Evolutionary conservation across 2,113 vertebrate species (phyloP).

Genomic region (Naja naja): DNA sequence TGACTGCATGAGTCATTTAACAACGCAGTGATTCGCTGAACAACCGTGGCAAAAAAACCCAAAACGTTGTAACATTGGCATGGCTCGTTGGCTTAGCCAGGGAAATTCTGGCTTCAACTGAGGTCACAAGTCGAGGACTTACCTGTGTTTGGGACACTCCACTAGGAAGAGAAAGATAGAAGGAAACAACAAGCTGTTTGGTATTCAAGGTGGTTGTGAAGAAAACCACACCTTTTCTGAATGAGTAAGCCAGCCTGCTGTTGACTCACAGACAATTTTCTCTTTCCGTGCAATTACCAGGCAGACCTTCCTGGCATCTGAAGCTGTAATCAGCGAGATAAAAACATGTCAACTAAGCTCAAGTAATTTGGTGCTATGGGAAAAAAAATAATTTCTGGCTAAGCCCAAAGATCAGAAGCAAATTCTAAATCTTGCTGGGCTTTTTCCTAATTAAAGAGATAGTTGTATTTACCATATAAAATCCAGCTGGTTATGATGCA

Average conservation of each 20-base stretch:
- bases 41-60: too few species aligned
- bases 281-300: neutral
- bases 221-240: neutral
- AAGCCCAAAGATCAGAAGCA: neutral
- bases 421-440: neutral
- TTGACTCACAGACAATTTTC: neutral
- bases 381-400: neutral
- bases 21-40: too few species aligned
- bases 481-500: neutral
- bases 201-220: neutral
- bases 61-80: too few species aligned
- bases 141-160: too few species aligned
- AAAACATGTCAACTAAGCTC: neutral
- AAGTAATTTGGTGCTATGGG: neutral
- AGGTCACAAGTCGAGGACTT: neutral
- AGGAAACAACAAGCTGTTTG: neutral
- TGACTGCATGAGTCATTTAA: too few species aligned
- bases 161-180: neutral
- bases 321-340: neutral
- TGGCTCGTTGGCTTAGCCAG: neutral
- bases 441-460: neutral
- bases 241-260: neutral
- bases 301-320: neutral
- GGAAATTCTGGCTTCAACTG: neutral
- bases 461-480: neutral